phyloP scores from a whole-genome alignment of 2,888 invertebrate species.

The Lasioglossum marginatum region DNA sequence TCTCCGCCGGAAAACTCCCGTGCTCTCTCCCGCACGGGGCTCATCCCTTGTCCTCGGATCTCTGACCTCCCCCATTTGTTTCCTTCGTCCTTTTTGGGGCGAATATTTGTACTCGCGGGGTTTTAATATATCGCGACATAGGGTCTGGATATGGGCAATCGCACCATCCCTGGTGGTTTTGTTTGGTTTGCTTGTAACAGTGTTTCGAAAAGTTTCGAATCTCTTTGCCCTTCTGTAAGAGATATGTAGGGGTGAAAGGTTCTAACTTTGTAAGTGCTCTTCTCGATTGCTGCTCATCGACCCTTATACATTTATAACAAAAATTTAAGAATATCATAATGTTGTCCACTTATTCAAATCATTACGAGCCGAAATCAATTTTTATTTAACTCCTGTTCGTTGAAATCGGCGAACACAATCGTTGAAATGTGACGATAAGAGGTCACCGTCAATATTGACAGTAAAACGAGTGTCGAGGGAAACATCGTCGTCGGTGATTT shows the following conservation, averaged over 20 bases:
- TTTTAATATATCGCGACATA: constrained; percentile 13
- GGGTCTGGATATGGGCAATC: neutral
- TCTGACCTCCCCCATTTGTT: constrained; percentile 16
- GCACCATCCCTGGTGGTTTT: neutral
- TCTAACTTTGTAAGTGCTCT: neutral
- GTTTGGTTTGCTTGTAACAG: neutral
- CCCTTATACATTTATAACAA: neutral
- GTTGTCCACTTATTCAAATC: too few relatives aligned
- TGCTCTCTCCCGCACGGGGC: neutral
- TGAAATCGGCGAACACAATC: too few relatives aligned
- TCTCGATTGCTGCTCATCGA: neutral
- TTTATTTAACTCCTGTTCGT: too few relatives aligned
- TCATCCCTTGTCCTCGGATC: constrained; percentile 34
- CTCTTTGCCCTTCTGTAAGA: neutral
- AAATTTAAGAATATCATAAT: neutral
- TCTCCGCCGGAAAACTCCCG: neutral
- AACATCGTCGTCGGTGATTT: neutral
- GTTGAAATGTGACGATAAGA: too few relatives aligned
- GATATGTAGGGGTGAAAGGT: neutral
- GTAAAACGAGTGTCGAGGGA: neutral
- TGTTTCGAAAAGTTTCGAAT: neutral
- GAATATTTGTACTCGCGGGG: neutral
- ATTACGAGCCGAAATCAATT: too few relatives aligned
- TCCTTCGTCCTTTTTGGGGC: neutral
- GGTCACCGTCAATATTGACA: neutral